phyloP scores from a whole-genome alignment of 1,140 invertebrate species.

The Diachasma alloeum region DNA sequence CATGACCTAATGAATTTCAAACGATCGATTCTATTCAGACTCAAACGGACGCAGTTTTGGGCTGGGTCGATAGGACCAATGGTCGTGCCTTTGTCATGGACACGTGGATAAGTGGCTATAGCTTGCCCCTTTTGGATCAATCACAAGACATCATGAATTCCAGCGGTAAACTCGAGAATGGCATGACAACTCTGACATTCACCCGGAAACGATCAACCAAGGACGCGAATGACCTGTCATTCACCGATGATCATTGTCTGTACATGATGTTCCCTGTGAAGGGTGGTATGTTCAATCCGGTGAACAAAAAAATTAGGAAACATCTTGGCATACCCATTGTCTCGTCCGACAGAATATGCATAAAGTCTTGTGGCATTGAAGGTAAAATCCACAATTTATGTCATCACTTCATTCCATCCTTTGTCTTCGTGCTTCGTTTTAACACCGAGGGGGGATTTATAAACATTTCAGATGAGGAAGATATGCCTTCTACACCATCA shows the following conservation, averaged over 20 bases:
- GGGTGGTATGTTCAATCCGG: conserved; percentile 83
- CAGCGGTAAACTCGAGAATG: conserved; percentile 76
- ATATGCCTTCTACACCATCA: conserved; percentile 69
- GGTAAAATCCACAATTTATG: conserved; percentile 58
- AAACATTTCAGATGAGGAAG: conserved; percentile 43
- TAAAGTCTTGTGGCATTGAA: conserved; percentile 76
- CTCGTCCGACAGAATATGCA: conserved; percentile 83
- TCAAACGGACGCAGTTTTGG: conserved; percentile 84
- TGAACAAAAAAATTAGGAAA: conserved; percentile 86
- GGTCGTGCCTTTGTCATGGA: conserved; percentile 87
- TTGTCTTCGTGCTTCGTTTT: neutral
- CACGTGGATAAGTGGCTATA: conserved; percentile 84
- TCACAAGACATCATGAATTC: conserved; percentile 80
- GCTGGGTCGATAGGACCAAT: conserved; percentile 81
- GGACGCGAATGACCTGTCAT: conserved; percentile 81
- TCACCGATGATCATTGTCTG: conserved; percentile 82
- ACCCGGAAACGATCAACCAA: conserved; percentile 79
- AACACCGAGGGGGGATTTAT: neutral
- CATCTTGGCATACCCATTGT: conserved; percentile 81
- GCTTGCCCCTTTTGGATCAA: conserved; percentile 77
- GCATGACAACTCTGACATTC: conserved; percentile 82
- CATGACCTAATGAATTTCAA: conserved; percentile 7
- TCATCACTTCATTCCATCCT: conserved; percentile 1
- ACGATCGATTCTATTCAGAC: conserved; percentile 63
- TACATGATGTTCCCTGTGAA: conserved; percentile 90